Evolutionary conservation across 2,113 vertebrate species (phyloP).

Genomic region (Crotalus horridus): DNA sequence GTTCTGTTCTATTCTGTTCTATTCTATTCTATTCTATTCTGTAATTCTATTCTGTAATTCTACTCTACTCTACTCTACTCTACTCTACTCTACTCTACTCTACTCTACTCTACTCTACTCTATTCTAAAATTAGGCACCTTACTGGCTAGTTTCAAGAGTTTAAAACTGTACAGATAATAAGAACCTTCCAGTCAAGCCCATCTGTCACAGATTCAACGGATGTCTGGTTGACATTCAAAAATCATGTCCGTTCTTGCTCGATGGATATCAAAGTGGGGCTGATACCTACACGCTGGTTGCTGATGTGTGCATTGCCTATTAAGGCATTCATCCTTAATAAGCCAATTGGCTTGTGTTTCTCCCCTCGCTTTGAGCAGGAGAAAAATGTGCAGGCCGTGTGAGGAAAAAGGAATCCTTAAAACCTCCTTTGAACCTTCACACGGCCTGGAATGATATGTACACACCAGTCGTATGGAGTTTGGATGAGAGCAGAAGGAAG

Average conservation of each 20-base stretch:
- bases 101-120: too few species aligned
- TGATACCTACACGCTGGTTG: not conserved
- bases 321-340: not conserved
- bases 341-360: not conserved
- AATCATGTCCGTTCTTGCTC: too few species aligned
- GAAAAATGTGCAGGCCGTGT: not conserved
- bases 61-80: too few species aligned
- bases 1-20: too few species aligned
- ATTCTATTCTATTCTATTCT: too few species aligned
- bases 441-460: not conserved
- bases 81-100: too few species aligned
- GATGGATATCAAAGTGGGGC: not conserved
- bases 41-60: too few species aligned
- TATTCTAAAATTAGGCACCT: not conserved
- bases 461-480: not conserved
- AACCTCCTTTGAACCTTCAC: not conserved
- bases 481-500: not conserved
- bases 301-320: not conserved
- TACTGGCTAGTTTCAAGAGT: not conserved
- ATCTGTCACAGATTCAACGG: not conserved
- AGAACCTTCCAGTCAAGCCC: not conserved
- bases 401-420: not conserved
- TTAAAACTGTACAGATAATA: not conserved
- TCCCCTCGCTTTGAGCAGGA: not conserved
- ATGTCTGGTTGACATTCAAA: not conserved